Evolutionary conservation across 2,888 invertebrate species (phyloP), one percentile per base, ranked within the genome.

Genomic region (Dasysyrphus tricinctus): DNA sequence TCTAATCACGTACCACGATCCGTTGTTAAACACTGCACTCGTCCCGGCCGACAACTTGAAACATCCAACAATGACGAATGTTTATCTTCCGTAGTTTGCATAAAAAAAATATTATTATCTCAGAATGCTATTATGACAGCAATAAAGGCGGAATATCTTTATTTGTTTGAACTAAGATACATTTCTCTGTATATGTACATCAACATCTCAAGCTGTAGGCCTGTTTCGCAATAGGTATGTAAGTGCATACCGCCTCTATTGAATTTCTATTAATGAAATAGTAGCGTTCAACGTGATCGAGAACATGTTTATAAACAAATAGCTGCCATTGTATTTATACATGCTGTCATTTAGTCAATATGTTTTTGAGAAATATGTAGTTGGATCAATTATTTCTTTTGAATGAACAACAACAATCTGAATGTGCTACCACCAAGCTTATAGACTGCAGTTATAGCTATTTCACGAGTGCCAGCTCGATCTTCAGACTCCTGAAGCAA

Each of bases 21-120:
- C 34, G 34, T 67, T 67, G 12, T 37, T 32, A 34, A 67, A 67
- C 67, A 67, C 12, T 67, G 67, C 67, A 67, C 67, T 49, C 67
- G 49, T 67, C 16, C 67, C 67, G 49, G 49, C 19, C 12, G 39
- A 11, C 6, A 19, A 34, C 34, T 37, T 16, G 0, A 29, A 49
- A 63, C 29, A 32, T 11, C 12, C 39, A 59, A 59, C 59, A 44
- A 39, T 51, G 49, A 47, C 34, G 67, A 49, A 67, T 67, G 67
- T 67, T 49, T 67, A 49, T 32, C 32, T 63, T n/a, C n/a, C 44
- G n/a, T 63, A 39, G 63, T 47, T 61, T 32, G 12, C 39, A 61
- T 42, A 61, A n/a, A 63, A 32, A 49, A 63, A 32, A 49, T 19
- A 34, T 49, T 65, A 47, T 47, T 67, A 67, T 67, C 34, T 29